phyloP scores from a whole-genome alignment of 1,140 invertebrate genomes.

The Habropoda laboriosa region DNA sequence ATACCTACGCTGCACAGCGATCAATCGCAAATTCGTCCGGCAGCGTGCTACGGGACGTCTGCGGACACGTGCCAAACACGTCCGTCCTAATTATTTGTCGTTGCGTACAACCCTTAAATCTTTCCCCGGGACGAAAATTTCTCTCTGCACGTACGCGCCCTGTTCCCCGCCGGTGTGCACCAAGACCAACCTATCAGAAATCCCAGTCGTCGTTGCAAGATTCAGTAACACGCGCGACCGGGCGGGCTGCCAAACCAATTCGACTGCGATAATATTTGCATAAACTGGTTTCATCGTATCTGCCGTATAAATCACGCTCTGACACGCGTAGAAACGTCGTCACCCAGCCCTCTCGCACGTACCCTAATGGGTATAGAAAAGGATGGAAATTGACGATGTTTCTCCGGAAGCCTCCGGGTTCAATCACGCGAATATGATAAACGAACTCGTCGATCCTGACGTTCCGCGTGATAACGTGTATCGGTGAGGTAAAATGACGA shows the following conservation, averaged over 20 bases:
- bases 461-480: not conserved
- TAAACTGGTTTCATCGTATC: constrained; percentile 73
- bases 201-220: constrained; percentile 66
- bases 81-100: constrained; percentile 57
- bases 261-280: constrained; percentile 78
- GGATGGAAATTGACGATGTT: not conserved
- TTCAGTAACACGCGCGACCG: constrained; percentile 66
- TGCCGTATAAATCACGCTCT: constrained; percentile 70
- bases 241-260: constrained; percentile 77
- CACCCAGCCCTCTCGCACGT: not conserved
- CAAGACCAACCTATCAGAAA: constrained; percentile 41
- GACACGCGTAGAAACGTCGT: constrained; percentile 24
- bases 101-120: constrained; percentile 24
- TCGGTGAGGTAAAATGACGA: not conserved
- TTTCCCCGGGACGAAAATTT: constrained; percentile 17
- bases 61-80: constrained; percentile 44
- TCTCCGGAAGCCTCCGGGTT: not conserved
- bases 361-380: not conserved
- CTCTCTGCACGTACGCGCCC: not conserved
- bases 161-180: not conserved
- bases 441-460: not conserved
- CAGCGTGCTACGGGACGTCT: not conserved
- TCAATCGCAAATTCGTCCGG: constrained; percentile 1
- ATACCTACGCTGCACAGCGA: not conserved
- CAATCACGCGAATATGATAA: not conserved